Base-by-base conservation (phyloP, 2,113 vertebrate species). In the Hippocampus guttulatus region DNA sequence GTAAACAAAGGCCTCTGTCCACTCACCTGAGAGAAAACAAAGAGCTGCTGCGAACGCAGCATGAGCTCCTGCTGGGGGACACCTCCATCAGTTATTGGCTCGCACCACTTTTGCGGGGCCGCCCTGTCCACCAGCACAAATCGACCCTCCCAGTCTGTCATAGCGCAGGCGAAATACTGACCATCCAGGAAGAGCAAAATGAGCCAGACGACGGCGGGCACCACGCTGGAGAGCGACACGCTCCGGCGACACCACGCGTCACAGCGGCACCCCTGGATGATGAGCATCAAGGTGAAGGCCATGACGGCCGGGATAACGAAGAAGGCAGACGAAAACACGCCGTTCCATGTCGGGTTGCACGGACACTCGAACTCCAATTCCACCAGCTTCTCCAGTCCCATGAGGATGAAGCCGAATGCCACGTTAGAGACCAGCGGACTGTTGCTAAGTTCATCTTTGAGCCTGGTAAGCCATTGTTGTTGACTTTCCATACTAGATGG, bases 281-380 rank as follows among this genome's bases (percentile, higher is more conserved):
- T 91, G 71, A 90, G 81, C 91, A 91, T 92, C 71, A 93, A 72
- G 54, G 85, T 88, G 70, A 90, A 87, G 69, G 91, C 89, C 90
- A 92, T 92, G 72, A 91, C 75, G 25, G 89, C 91, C 63, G 91
- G 90, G 69, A 92, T 92, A 85, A 90, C 81, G 81, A 93, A 91
- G 90, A 91, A 92, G 0, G 89, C 90, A 18, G 87, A 90, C 20
- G 91, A 92, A 85, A 92, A 92, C 27, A 80, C 33, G 71, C 83
- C 88, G 70, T 91, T 92, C 90, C 88, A 91, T 8, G 78, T 82
- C 81, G 91, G 88, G 64, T 76, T 90, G 82, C 91, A 92, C 73
- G 90, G 91, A 90, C 89, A 92, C 88, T 90, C 84, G 85, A 93
- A 92, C 82, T 92, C 89, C 87, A 91, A 72, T 84, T 92, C 91